phyloP scores from a whole-genome alignment of 2,888 invertebrate species.

The Venusia cambrica region DNA sequence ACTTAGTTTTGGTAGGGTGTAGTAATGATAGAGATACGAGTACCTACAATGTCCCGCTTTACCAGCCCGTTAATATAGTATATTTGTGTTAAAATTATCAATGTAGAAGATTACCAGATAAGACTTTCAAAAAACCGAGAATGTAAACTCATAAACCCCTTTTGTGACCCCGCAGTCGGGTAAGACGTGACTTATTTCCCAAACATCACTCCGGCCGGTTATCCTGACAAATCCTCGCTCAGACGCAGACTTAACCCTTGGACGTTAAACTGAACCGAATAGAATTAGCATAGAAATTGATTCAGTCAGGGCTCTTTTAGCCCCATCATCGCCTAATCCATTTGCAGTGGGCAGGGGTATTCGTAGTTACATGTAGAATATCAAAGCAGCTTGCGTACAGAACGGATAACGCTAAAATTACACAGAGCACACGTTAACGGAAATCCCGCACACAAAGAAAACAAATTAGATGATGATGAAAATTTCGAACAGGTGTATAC shows the following conservation, averaged over 20 bases:
- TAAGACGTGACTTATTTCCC: conserved; percentile 21
- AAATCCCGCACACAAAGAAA: too few species aligned
- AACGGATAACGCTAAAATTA: conserved; percentile 2
- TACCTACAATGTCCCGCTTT: too few species aligned
- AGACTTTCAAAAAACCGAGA: too few species aligned
- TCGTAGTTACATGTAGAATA: conserved; percentile 24
- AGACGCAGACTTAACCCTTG: conserved; percentile 26
- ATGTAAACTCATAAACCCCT: conserved; percentile 2
- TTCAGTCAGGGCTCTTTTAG: conserved; percentile 46
- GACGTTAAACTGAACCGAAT: conserved; percentile 57
- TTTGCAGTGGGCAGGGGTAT: conserved; percentile 47
- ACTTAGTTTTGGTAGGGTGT: too few species aligned
- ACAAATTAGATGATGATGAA: too few species aligned
- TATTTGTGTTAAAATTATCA: too few species aligned
- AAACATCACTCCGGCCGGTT: conserved; percentile 17
- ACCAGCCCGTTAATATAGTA: too few species aligned
- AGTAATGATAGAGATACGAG: too few species aligned
- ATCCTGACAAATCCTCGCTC: conserved; percentile 24
- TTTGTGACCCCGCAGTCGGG: conserved; percentile 10
- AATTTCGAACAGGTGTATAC: too few species aligned
- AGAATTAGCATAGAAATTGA: conserved; percentile 66
- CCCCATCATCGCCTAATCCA: conserved; percentile 63
- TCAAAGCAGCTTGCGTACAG: conserved; percentile 14
- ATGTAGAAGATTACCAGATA: not conserved
- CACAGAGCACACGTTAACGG: too few species aligned